These are phyloP conservation scores for Cremastobaeus sp. DNA, from an alignment of 2,888 invertebrate species.

Conservation along the genomic window DNA sequence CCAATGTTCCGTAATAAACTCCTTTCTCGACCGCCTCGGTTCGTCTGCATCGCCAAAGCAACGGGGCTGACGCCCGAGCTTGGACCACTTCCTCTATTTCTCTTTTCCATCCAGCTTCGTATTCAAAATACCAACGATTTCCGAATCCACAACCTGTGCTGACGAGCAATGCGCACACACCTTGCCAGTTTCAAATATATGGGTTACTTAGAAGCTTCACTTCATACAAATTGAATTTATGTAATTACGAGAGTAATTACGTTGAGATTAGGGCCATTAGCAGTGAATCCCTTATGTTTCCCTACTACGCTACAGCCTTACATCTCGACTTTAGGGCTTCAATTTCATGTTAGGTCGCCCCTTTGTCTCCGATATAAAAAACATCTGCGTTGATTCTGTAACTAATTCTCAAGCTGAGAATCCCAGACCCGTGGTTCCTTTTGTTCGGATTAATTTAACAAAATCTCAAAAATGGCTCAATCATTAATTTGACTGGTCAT, in stretches of 20 bases:
- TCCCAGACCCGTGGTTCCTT: slow-evolving; percentile 20
- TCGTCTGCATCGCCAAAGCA: slow-evolving; percentile 11
- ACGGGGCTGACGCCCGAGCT: slow-evolving; percentile 18
- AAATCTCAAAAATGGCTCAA: slow-evolving; percentile 26
- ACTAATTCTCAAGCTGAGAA: slow-evolving; percentile 32
- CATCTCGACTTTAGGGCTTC: slow-evolving; percentile 46
- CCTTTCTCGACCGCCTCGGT: slow-evolving; percentile 25
- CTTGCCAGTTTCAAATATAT: slow-evolving; percentile 63
- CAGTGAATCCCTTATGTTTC: slow-evolving; percentile 60
- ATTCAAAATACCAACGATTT: slow-evolving; percentile 68
- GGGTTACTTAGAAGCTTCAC: slow-evolving; percentile 69
- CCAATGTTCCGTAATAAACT: slow-evolving; percentile 54
- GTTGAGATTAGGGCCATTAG: slow-evolving; percentile 74
- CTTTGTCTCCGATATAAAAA: slow-evolving; percentile 46
- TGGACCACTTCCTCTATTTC: slow-evolving; percentile 58
- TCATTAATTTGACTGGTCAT: slow-evolving; percentile 6
- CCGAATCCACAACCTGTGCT: slow-evolving; percentile 64
- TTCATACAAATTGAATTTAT: slow-evolving; percentile 76
- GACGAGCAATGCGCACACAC: slow-evolving; percentile 57
- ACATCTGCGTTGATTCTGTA: slow-evolving; percentile 43
- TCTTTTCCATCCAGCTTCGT: slow-evolving; percentile 67
- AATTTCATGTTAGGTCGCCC: slow-evolving; percentile 29
- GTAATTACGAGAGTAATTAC: slow-evolving; percentile 76
- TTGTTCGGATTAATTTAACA: slow-evolving; percentile 20
- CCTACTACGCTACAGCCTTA: slow-evolving; percentile 41